Percentiles rank a stretch among this genome's conserved stretches.
phyloP scores from a whole-genome alignment of 2,888 invertebrate genomes.

The Phortica okadai region DNA sequence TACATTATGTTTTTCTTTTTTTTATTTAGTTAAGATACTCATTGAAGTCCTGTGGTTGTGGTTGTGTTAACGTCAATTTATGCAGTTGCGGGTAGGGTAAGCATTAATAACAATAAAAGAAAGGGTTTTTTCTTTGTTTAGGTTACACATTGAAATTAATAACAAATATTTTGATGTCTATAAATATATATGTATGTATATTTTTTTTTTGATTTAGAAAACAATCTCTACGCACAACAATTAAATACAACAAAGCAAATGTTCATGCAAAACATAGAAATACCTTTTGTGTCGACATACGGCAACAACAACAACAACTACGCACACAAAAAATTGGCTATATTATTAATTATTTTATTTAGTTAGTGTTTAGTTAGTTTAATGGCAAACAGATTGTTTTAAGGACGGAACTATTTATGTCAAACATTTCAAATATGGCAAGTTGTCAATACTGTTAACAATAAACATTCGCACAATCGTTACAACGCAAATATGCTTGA shows the following conservation, averaged over 20 bases:
- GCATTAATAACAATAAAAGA: constrained; percentile 63
- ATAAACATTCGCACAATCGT: neutral
- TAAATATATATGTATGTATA: neutral
- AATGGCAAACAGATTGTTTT: constrained; percentile 49
- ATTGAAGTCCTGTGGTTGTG: constrained; percentile 76
- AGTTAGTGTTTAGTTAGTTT: constrained; percentile 38
- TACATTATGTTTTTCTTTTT: constrained; percentile 32
- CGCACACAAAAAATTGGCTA: constrained; percentile 27
- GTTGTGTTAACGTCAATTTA: constrained; percentile 66
- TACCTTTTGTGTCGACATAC: neutral
- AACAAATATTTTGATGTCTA: constrained; percentile 12
- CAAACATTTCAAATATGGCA: constrained; percentile 24
- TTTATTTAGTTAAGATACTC: constrained; percentile 75
- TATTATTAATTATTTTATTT: constrained; percentile 39
- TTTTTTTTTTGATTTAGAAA: neutral
- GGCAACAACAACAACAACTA: neutral
- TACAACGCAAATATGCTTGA: too few species aligned
- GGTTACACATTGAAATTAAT: constrained; percentile 67
- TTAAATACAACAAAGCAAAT: constrained; percentile 54
- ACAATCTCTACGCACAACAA: constrained; percentile 21
- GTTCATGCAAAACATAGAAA: constrained; percentile 68
- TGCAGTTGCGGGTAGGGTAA: constrained; percentile 69
- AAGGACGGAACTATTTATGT: constrained; percentile 26
- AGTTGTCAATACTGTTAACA: constrained; percentile 27
- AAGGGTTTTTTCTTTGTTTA: constrained; percentile 53